Evolutionary conservation across 2,797 vertebrate genomes (phyloP), one percentile per base, ranked within the genome.

Genomic region (Silurus lanzhouensis): DNA sequence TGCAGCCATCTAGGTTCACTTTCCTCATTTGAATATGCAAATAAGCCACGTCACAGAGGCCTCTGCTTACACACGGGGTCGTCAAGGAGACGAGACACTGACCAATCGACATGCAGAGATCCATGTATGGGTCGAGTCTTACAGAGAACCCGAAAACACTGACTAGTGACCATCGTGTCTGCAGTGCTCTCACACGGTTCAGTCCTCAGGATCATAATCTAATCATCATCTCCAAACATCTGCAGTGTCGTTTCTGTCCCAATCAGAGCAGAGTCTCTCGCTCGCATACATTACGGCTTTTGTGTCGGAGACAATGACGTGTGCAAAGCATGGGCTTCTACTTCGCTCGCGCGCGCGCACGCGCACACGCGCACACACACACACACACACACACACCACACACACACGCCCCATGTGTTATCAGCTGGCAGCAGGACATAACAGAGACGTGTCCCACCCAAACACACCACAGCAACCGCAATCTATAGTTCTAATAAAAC

Each of bases 1-100:
- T 85, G 80, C 48, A 48, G 76, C 77, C 38, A 74, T 44, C 61
- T n/a, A 38, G 25, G 64, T 52, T 48, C 38, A 66, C 71, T 75
- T 68, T n/a, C 74, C 27, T 77, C 20, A 86, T 91, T 90, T 89
- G 85, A 86, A 91, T 90, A 90, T 88, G 83, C 85, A 90, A 91
- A 91, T 63, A 77, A 82, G 27, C 60, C 60, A 74, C 66, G 68
- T 79, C 83, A 88, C 84, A 87, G 44, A 71, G 83, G 67, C 38
- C 68, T 70, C 77, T 72, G 81, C 78, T 80, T 86, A 82, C 46
- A 81, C 57, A 52, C 57, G 48, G 76, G 44, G 90, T 89, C 84
- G 78, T 66, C 86, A 85, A 20, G 84, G 84, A 74, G 90, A 87
- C 75, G 61, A 66, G 20, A 68, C 72, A 80, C 75, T 66, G 58